Evolutionary conservation across 2,797 vertebrate species (phyloP), one percentile per base, ranked within the genome.

Genomic region (Sciurus vulgaris): DNA sequence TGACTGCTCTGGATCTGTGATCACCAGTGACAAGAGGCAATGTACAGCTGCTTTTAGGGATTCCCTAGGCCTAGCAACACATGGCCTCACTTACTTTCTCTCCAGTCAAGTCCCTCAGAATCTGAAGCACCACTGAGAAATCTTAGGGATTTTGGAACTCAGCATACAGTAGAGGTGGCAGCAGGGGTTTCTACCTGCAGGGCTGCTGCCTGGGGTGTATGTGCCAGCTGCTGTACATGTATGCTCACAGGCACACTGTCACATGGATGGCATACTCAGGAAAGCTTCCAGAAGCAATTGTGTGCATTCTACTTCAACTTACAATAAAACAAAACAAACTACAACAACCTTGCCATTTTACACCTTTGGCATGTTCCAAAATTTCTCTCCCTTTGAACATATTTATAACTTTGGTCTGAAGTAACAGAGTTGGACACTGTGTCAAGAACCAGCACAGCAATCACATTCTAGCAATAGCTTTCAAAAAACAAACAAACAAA

Each of bases 1-100:
- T 98, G 98, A 97, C 96, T 98, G 86, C 97, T 98, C 96, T 70
- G 93, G 95, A 94, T 96, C 96, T 93, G 85, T 97, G 96, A 51
- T 83, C 97, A 98, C 96, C 92, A 97, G 92, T 96, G 97, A 97
- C 96, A 98, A 95, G 89, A 97, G 97, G 97, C 98, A 98, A 99
- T 98, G 97, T 84, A 97, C 97, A 98, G 98, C 98, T 98, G 98
- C 97, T 98, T 97, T 96, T 93, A 97, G 97, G 96, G 94, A 96
- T 96, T 97, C 81, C 0, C 4, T 94, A 96, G 95, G 96, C 56
- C 97, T 91, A 74, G 94, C 44, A 96, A 97, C 97, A 97, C 84
- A 95, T 51, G 83, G 56, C 94, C 76, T 91, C 88, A 90, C 59
- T 78, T 84, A 89, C 89, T 9, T 26, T 54, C 47, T 95, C 65